Evolutionary conservation across 2,113 vertebrate genomes (phyloP).

Genomic region (Eulacestoma nigropectus): DNA sequence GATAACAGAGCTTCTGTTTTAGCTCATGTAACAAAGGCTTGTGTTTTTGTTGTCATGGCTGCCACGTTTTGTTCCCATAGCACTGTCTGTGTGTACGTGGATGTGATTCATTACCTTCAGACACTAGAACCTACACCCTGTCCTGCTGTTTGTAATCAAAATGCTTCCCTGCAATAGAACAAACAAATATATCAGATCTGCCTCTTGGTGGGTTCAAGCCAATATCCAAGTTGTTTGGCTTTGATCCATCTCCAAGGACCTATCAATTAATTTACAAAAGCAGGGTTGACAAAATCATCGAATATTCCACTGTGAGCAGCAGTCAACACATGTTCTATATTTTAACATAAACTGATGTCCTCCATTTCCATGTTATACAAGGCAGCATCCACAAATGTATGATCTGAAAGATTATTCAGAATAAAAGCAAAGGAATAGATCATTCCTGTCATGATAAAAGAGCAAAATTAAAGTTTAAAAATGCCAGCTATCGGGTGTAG

Average conservation of each 20-base stretch:
- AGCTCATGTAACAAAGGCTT: neutral
- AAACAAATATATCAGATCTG: neutral
- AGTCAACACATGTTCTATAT: neutral
- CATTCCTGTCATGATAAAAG: neutral
- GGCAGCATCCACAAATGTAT: neutral
- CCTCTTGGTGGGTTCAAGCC: neutral
- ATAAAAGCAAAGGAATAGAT: neutral
- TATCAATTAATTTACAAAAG: neutral
- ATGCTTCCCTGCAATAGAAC: neutral
- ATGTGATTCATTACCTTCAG: slow-evolving; percentile 22
- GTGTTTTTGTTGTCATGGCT: slow-evolving; percentile 19
- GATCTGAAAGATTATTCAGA: neutral
- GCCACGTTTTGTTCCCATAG: slow-evolving; percentile 37
- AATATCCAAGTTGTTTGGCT: neutral
- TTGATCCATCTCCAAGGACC: neutral
- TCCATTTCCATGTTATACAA: neutral
- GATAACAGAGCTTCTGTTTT: neutral
- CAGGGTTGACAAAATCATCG: neutral
- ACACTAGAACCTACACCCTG: neutral
- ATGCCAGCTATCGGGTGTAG: neutral
- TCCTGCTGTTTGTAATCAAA: neutral
- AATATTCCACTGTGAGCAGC: neutral
- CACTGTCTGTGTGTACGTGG: neutral
- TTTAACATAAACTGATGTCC: neutral
- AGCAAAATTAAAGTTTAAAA: neutral